A percentile compares a stretch with the other conserved stretches of the same genome.
Conservation (phyloP, 2,888 invertebrate species). For the Ophion costatus region DNA sequence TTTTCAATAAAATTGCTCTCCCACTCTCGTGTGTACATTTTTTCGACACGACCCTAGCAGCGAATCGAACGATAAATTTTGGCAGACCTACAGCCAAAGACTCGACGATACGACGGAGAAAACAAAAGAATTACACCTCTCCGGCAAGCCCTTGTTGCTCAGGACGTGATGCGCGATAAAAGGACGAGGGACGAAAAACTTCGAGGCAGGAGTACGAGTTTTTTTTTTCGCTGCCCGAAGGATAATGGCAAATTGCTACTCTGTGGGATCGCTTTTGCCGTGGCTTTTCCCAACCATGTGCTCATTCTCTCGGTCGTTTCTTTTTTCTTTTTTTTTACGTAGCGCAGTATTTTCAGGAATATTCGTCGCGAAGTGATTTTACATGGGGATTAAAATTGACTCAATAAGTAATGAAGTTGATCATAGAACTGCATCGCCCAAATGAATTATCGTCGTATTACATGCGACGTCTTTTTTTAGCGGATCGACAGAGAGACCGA, state of each 20-base stretch:
- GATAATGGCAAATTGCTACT: slow-evolving; percentile 14
- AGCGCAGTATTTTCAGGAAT: background rate
- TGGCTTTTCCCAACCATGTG: slow-evolving; percentile 1
- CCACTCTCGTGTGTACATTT: too few relatives aligned
- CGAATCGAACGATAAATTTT: too few relatives aligned
- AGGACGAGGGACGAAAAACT: background rate
- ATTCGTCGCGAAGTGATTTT: background rate
- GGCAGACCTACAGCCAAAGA: too few relatives aligned
- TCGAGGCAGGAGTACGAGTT: background rate
- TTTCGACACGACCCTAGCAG: too few relatives aligned
- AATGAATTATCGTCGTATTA: too few relatives aligned
- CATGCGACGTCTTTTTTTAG: too few relatives aligned
- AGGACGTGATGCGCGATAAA: background rate
- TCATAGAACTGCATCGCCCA: too few relatives aligned
- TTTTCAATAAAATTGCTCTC: too few relatives aligned
- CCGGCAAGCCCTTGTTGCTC: background rate
- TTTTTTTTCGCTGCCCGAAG: background rate
- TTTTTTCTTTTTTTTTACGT: too few relatives aligned
- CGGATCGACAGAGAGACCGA: too few relatives aligned
- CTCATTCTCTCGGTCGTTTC: background rate
- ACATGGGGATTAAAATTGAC: background rate
- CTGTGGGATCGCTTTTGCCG: slow-evolving; percentile 1
- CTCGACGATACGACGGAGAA: too few relatives aligned
- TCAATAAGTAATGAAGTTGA: background rate
- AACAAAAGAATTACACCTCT: background rate